phyloP scores from a whole-genome alignment of 2,797 vertebrate genomes.

The Decapterus maruadsi region DNA sequence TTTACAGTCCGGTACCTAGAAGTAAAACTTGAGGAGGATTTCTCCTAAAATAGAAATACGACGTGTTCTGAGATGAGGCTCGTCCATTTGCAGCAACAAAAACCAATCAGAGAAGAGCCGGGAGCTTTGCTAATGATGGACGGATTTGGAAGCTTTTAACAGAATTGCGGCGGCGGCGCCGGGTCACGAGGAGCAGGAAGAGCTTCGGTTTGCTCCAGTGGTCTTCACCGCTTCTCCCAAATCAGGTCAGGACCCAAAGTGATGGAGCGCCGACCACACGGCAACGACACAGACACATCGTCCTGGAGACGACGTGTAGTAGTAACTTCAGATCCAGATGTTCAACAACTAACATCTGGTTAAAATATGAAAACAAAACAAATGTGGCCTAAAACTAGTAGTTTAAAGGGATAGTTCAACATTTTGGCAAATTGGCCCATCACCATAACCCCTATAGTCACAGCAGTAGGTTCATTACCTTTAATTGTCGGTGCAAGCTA shows the following conservation, averaged over 20 bases:
- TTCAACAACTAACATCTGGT: no score
- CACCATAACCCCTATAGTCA: no score
- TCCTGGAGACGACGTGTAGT: not conserved
- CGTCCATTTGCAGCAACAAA: constrained; percentile 33
- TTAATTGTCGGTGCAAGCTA: no score
- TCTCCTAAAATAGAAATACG: constrained; percentile 25
- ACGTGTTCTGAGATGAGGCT: constrained; percentile 31
- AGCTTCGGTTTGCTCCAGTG: constrained; percentile 53
- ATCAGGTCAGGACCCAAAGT: constrained; percentile 23
- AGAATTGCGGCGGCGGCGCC: constrained; percentile 36
- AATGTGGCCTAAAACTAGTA: no score
- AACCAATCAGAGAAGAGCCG: constrained; percentile 63
- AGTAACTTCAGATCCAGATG: no score
- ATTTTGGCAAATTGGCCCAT: no score
- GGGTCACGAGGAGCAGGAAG: constrained; percentile 53
- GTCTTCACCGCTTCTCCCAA: constrained; percentile 22
- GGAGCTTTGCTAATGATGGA: constrained; percentile 46
- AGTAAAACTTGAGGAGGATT: constrained; percentile 5
- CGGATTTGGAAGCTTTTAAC: constrained; percentile 72
- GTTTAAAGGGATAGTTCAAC: no score
- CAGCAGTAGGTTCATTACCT: no score
- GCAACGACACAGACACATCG: no score
- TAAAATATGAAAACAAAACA: no score
- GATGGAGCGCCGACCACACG: not conserved
- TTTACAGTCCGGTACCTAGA: not conserved